Conservation (phyloP, 2,888 invertebrate species). For the Aphodius granarius region DNA sequence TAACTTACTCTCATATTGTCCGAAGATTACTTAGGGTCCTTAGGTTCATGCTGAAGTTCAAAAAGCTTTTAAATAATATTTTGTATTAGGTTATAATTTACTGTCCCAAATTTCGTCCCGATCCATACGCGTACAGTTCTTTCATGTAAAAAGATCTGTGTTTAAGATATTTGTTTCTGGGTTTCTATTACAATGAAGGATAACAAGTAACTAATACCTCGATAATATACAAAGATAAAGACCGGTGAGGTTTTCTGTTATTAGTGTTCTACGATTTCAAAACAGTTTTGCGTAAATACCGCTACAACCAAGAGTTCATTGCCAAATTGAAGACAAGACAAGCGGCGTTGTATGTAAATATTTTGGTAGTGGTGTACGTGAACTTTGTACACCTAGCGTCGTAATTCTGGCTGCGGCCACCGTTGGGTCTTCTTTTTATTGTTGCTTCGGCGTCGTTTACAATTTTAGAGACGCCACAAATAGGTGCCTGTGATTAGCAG, state of each 20-base stretch:
- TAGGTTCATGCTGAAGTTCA: too few species aligned
- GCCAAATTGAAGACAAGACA: constrained; percentile 15
- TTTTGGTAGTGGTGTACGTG: constrained; percentile 12
- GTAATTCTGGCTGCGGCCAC: constrained; percentile 15
- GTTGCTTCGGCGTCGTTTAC: constrained; percentile 22
- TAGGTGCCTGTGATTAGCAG: constrained; percentile 9
- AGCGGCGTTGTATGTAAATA: neutral
- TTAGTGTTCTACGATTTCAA: neutral
- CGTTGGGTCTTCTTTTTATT: constrained; percentile 16
- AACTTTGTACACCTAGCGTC: neutral
- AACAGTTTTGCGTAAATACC: neutral
- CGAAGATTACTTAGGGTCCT: too few species aligned
- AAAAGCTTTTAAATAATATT: too few species aligned
- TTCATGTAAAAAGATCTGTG: too few species aligned
- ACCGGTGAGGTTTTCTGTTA: neutral
- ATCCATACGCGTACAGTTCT: too few species aligned
- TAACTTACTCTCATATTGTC: too few species aligned
- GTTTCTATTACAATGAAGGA: neutral
- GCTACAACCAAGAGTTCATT: constrained; percentile 15
- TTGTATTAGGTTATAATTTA: too few species aligned
- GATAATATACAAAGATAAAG: neutral
- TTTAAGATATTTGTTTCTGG: too few species aligned
- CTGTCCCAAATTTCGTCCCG: too few species aligned
- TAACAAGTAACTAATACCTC: neutral
- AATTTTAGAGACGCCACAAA: constrained; percentile 20